phyloP scores from a whole-genome alignment of 2,888 invertebrate species.

The Glomeris marginata region DNA sequence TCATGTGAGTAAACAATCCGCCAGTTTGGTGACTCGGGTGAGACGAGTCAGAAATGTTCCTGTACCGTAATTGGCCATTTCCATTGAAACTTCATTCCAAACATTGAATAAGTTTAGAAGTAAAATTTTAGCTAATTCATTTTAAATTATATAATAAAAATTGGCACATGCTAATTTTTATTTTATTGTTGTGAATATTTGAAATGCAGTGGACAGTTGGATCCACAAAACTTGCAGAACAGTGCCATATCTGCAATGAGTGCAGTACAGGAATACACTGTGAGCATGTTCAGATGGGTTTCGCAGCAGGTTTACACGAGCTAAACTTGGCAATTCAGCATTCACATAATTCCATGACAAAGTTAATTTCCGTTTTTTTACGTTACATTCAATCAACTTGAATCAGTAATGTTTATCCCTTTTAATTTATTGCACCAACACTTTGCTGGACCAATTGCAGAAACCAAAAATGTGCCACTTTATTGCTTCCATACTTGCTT shows the following conservation, averaged over 20 bases:
- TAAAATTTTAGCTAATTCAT: too few relatives aligned
- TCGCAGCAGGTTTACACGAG: not conserved
- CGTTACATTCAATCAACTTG: not conserved
- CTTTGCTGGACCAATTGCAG: too few relatives aligned
- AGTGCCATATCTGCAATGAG: not conserved
- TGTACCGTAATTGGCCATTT: too few relatives aligned
- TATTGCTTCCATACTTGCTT: too few relatives aligned
- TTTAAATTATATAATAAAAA: too few relatives aligned
- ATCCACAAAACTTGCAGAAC: slow-evolving; percentile 1
- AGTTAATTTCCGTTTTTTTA: not conserved
- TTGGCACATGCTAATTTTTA: too few relatives aligned
- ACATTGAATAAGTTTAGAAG: too few relatives aligned
- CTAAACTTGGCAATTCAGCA: not conserved
- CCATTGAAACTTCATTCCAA: too few relatives aligned
- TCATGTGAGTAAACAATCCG: slow-evolving; percentile 22
- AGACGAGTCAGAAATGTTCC: too few relatives aligned
- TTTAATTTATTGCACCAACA: not conserved
- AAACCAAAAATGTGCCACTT: too few relatives aligned
- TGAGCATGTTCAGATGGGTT: slow-evolving; percentile 2
- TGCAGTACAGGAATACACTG: slow-evolving; percentile 5
- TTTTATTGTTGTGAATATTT: not conserved
- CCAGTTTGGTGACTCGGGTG: not conserved
- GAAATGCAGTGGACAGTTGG: slow-evolving; percentile 2
- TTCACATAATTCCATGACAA: not conserved
- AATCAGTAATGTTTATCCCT: too few relatives aligned